Base-by-base conservation (phyloP, 1,140 invertebrate genomes). In the Archivesica marissinica region DNA sequence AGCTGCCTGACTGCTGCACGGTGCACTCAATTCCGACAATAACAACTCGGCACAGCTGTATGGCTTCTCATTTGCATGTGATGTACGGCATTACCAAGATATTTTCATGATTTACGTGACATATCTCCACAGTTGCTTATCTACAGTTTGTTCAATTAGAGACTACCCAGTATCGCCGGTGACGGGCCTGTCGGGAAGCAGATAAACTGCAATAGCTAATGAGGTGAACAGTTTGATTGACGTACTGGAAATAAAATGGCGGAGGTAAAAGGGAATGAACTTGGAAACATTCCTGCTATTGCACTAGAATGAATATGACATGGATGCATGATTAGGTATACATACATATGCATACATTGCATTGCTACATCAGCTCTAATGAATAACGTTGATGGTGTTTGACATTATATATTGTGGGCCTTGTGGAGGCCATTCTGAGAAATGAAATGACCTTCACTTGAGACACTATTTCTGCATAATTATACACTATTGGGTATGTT, bases 41-140 rank as follows among this genome's bases (percentile, higher is more conserved):
- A 64, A 35, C 59, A 64, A 47, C 68, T 44, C n/a, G 41, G n/a
- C 39, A 72, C 68, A 72, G 68, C 68, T 72, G 68, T 28, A 44
- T 0, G 13, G 13, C 41, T 52, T 72, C 68, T 72, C 39, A 50
- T 72, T 50, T 72, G 4, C 38, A 72, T 25, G 28, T 72, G 38
- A 76, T 76, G 33, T 56, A 76, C 47, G 15, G 38, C 74, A 38
- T 13, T 41, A 6, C 1, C 23, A 23, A 56, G 33, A 15, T 52
- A 38, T 13, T 59, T 56, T 20, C n/a, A 59, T 76, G 74, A 76
- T 76, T 76, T 56, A 76, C 59, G 76, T 64, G 76, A 79, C 77
- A 79, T 66, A 33, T 66, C 25, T 41, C 59, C 61, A 66, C 77
- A 66, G 77, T 79, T 64, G 77, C 77, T 79, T 79, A 66, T 79